These are phyloP conservation scores for Coregonus clupeaformis DNA, from an alignment of 2,113 vertebrate species.

Conservation along the genomic window DNA sequence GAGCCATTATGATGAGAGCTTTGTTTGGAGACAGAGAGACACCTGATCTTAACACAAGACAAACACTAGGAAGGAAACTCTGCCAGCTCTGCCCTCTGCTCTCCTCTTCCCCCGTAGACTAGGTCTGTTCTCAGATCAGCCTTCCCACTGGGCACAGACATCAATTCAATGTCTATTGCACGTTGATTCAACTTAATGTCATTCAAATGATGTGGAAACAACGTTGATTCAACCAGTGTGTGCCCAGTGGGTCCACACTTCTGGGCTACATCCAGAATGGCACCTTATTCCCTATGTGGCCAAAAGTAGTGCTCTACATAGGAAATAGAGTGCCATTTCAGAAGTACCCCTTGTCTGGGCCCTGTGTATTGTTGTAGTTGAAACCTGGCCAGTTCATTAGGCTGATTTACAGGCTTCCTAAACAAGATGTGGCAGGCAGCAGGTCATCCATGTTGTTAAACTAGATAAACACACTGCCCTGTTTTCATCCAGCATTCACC, in stretches of 20 bases:
- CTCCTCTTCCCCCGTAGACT: too few relatives aligned
- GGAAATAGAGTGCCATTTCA: too few relatives aligned
- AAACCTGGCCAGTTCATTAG: background rate
- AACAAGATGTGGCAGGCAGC: background rate
- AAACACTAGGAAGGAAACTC: background rate
- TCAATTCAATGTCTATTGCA: too few relatives aligned
- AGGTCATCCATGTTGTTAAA: background rate
- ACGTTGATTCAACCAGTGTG: too few relatives aligned
- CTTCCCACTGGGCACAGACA: too few relatives aligned
- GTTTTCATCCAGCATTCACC: background rate
- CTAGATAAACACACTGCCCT: background rate
- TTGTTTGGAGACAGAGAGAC: slow-evolving; percentile 7
- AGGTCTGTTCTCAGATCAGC: too few relatives aligned
- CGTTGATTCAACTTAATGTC: too few relatives aligned
- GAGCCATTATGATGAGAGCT: background rate
- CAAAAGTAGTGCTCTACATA: too few relatives aligned
- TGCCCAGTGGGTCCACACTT: too few relatives aligned
- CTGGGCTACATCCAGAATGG: too few relatives aligned
- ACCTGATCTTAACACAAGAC: slow-evolving; percentile 4
- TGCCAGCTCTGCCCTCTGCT: background rate
- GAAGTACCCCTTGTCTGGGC: background rate
- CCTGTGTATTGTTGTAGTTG: background rate
- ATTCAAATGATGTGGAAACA: too few relatives aligned
- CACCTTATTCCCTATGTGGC: too few relatives aligned
- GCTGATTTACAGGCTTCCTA: background rate